phyloP scores from a whole-genome alignment of 1,140 invertebrate species.

The Bombus superbus region DNA sequence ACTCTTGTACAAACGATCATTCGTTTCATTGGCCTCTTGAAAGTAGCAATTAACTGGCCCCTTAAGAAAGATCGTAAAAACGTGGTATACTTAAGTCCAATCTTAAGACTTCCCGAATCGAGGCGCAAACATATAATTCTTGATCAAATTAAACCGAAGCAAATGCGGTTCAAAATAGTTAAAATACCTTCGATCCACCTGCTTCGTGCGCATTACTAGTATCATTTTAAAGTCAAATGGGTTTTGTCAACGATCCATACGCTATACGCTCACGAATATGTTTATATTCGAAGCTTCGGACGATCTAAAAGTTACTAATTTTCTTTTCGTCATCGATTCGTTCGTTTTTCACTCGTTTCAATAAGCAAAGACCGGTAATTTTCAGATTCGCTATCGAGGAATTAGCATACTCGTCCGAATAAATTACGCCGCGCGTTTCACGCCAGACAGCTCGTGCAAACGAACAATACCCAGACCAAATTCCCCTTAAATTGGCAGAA shows the following conservation, averaged over 20 bases:
- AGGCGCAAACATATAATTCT: constrained; percentile 35
- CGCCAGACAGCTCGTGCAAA: background rate
- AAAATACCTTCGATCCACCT: background rate
- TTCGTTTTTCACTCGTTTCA: background rate
- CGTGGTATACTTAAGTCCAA: constrained; percentile 24
- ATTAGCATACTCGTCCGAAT: background rate
- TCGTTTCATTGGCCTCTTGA: constrained; percentile 29
- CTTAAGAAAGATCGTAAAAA: constrained; percentile 32
- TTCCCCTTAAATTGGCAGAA: background rate
- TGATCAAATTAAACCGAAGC: constrained; percentile 13
- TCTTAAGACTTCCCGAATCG: constrained; percentile 1
- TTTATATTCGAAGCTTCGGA: background rate
- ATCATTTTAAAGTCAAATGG: background rate
- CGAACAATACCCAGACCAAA: background rate
- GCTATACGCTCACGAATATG: background rate
- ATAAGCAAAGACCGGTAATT: constrained; percentile 3
- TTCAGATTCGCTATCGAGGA: background rate
- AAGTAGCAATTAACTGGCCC: constrained; percentile 27
- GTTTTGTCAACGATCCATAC: background rate
- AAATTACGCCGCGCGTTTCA: background rate
- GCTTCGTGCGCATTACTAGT: background rate
- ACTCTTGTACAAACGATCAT: constrained; percentile 17
- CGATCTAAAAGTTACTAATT: background rate
- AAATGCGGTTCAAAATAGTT: background rate
- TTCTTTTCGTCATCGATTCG: background rate